Evolutionary conservation across 2,888 invertebrate genomes (phyloP), one percentile per base, ranked within the genome.

Genomic region (Anarsia innoxiella): DNA sequence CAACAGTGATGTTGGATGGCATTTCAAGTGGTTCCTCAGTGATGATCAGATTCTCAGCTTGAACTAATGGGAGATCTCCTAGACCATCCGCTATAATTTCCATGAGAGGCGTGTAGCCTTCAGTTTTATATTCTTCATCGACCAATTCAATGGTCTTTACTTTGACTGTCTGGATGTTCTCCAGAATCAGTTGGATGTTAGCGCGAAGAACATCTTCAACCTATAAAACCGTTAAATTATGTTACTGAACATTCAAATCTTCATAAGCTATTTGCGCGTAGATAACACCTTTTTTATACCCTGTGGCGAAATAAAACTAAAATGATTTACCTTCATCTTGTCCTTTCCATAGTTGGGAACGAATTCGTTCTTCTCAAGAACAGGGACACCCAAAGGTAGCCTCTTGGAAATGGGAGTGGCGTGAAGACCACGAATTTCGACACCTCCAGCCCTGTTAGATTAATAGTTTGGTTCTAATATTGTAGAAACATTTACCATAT

Each of bases 311-410:
- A n/a, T n/a, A n/a, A n/a, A n/a, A n/a, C n/a, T n/a, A n/a, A n/a
- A n/a, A n/a, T n/a, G n/a, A n/a, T n/a, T 45, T 51, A 83, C 83
- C 66, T 62, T 69, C 71, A 83, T 75, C 52, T 77, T 76, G 13
- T 51, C 50, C 28, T 74, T 74, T 41, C 71, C 73, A 40, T 60
- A 75, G 66, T 92, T 89, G 0, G 94, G 88, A 5, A 93, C 62
- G 58, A 95, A 95, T 41, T 86, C 79, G 59, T 91, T 91, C 62
- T 88, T 89, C 66, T 95, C 95, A 12, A 95, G 69, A 0, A 93
- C 89, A 1, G 95, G 94, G n/a, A 90, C 84, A 8, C 90, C 90
- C 14, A 91, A 87, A 11, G 89, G 89, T 42, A 89, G 80, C 30
- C 88, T 88, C 47, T 90, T 86, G 0, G 92, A 87, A 26, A 95